Percentiles rank a stretch among this genome's conserved stretches.
Evolutionary conservation across 2,888 invertebrate species (phyloP).

Genomic region (Alsophila aescularia): DNA sequence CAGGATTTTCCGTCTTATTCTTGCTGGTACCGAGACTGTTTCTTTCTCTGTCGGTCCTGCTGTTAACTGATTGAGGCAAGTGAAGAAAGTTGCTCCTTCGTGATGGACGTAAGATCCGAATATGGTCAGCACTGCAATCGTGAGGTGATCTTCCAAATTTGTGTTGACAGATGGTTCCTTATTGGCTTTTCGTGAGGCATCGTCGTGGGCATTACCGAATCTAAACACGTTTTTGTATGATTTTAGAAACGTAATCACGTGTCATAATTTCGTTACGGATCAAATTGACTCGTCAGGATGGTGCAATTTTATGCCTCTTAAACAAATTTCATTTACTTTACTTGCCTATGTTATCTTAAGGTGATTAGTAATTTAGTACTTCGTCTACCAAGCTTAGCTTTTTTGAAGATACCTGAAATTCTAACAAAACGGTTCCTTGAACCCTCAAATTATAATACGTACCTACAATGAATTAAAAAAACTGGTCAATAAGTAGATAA

Average conservation of each 20-base stretch:
- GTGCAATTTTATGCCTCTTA: no score
- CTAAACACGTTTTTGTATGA: constrained; percentile 8
- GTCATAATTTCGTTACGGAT: constrained; percentile 17
- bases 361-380: no score
- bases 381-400: no score
- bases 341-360: no score
- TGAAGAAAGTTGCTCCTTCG: constrained; percentile 73
- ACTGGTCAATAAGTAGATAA: no score
- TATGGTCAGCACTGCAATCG: constrained; percentile 30
- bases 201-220: not conserved
- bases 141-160: constrained; percentile 35
- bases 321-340: no score
- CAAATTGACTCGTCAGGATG: constrained; percentile 14
- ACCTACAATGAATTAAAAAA: no score
- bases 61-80: constrained; percentile 64
- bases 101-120: constrained; percentile 41
- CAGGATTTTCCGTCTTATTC: constrained; percentile 59
- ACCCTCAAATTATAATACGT: no score
- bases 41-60: constrained; percentile 47
- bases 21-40: constrained; percentile 30
- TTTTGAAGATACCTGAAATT: no score
- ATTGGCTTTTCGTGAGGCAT: constrained; percentile 39
- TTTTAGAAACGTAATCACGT: constrained; percentile 13
- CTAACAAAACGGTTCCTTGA: no score
- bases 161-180: constrained; percentile 62